Percentiles rank a stretch among this genome's conserved stretches.
phyloP scores from a whole-genome alignment of 2,797 vertebrate species.

The Cottoperca gobio region DNA sequence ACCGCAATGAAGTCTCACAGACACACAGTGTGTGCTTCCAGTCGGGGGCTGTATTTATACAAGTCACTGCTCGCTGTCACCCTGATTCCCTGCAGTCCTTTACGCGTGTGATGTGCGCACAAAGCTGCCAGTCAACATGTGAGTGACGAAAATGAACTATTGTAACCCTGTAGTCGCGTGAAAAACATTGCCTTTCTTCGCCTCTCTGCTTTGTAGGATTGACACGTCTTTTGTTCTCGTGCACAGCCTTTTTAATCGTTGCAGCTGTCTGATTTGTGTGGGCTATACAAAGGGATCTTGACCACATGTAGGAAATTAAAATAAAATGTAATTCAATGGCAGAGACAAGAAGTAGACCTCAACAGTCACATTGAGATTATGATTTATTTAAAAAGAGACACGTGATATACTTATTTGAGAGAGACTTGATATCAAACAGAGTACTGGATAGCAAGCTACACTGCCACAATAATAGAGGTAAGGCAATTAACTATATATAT shows the following conservation, averaged over 20 bases:
- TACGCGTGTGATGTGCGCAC: slow-evolving; percentile 35
- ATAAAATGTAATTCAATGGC: no score
- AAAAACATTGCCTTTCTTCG: background rate
- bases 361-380: background rate
- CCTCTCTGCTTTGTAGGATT: no score
- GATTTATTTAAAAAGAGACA: background rate
- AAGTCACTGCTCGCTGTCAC: slow-evolving; percentile 36
- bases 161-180: slow-evolving; percentile 17
- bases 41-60: slow-evolving; percentile 46
- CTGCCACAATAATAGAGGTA: no score
- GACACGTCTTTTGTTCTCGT: background rate
- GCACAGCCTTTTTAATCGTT: background rate
- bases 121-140: slow-evolving; percentile 35
- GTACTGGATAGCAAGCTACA: slow-evolving; percentile 13
- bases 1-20: no score
- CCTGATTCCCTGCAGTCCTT: slow-evolving; percentile 36
- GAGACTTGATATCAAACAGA: background rate
- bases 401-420: background rate
- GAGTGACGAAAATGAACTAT: slow-evolving; percentile 18
- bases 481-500: no score
- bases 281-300: no score
- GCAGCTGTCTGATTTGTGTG: background rate
- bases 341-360: no score
- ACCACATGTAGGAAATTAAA: background rate
- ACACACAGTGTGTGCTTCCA: no score